These are phyloP conservation scores for Drosophila paulistorum DNA, from an alignment of 1,140 invertebrate species.

Conservation along the genomic window DNA sequence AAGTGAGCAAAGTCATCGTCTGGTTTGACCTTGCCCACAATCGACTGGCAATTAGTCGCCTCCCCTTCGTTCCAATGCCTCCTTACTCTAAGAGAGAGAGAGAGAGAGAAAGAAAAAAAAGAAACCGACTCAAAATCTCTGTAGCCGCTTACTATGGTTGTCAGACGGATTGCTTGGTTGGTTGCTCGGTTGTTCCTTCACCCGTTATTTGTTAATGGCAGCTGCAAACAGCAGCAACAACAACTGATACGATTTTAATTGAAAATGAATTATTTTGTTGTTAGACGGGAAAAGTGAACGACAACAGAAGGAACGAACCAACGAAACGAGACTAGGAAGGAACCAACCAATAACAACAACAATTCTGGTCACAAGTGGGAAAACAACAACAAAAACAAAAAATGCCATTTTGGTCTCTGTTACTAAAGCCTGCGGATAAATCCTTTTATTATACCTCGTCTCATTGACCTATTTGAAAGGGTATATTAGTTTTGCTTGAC, in stretches of 20 bases:
- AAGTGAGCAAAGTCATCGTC: slow-evolving; percentile 48
- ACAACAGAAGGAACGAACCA: neutral
- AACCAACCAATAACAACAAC: neutral
- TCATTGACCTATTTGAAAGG: neutral
- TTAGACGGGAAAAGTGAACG: slow-evolving; percentile 42
- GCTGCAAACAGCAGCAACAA: slow-evolving; percentile 21
- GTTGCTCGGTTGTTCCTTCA: slow-evolving; percentile 12
- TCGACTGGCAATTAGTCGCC: slow-evolving; percentile 3
- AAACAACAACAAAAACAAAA: neutral
- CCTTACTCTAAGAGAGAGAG: slow-evolving; percentile 10
- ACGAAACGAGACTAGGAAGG: neutral
- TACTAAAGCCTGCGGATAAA: slow-evolving; percentile 4
- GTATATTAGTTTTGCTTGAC: neutral
- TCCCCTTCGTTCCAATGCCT: neutral
- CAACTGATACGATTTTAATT: slow-evolving; percentile 80
- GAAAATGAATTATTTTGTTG: slow-evolving; percentile 82
- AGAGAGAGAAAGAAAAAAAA: slow-evolving; percentile 30
- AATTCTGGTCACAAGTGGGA: slow-evolving; percentile 27
- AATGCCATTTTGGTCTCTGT: slow-evolving; percentile 11
- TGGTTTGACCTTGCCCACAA: slow-evolving; percentile 37
- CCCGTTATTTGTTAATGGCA: slow-evolving; percentile 54
- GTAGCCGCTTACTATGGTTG: slow-evolving; percentile 4
- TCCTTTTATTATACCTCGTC: neutral
- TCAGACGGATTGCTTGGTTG: slow-evolving; percentile 16
- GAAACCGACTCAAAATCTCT: slow-evolving; percentile 43